A percentile compares a stretch with the other conserved stretches of the same genome.
Evolutionary conservation across 2,888 invertebrate genomes (phyloP).

Genomic region (Protonemura montana): DNA sequence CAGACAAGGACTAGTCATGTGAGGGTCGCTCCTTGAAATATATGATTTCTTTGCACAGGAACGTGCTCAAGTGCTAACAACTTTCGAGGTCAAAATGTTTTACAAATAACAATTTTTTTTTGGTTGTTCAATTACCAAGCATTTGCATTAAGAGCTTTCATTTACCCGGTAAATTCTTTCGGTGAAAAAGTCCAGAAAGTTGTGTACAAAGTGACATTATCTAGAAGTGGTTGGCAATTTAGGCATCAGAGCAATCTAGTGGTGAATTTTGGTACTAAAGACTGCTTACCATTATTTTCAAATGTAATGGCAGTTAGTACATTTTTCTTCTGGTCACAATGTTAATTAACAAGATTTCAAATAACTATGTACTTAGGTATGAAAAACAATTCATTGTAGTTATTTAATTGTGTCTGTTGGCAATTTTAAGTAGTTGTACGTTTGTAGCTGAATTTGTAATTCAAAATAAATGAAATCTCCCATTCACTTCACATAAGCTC

Average conservation of each 20-base stretch:
- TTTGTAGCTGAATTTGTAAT: no score
- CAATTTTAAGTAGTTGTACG: no score
- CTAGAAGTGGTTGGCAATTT: not conserved
- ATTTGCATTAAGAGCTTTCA: not conserved
- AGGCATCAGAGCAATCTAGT: not conserved
- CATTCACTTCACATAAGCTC: no score
- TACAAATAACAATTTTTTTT: not conserved
- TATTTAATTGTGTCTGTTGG: no score
- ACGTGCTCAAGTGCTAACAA: not conserved
- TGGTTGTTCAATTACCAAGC: not conserved
- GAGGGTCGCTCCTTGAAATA: no score
- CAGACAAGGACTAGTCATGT: not conserved
- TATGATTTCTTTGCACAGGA: not conserved
- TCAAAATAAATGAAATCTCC: no score
- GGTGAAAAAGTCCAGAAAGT: not conserved
- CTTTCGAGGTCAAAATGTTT: not conserved
- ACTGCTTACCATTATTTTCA: no score
- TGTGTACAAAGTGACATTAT: not conserved
- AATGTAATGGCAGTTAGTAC: no score
- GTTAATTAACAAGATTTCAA: no score
- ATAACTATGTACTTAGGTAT: no score
- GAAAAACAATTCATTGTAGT: no score
- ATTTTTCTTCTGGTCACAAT: no score
- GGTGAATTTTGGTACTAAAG: not conserved
- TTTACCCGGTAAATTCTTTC: not conserved